Evolutionary conservation across 2,113 vertebrate species (phyloP).

Genomic region (Bubo bubo): DNA sequence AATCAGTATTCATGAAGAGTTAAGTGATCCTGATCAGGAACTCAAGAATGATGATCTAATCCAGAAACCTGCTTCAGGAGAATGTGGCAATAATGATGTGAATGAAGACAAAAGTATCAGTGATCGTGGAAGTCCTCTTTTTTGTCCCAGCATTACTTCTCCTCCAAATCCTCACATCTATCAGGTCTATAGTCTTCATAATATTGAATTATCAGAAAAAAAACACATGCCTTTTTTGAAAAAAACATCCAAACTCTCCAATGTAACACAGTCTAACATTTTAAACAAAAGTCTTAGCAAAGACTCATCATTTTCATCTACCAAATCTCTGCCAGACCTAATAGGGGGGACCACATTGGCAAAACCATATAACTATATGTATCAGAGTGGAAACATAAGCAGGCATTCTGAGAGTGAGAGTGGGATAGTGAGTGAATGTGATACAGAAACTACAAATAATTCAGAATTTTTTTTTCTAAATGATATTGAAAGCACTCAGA

Average conservation of each 20-base stretch:
- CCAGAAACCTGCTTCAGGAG: constrained; percentile 50
- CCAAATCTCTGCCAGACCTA: constrained; percentile 90
- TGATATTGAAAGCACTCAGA: constrained; percentile 68
- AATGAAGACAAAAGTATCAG: constrained; percentile 57
- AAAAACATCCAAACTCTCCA: constrained; percentile 57
- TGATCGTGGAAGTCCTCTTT: constrained; percentile 31
- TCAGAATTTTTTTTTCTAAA: constrained; percentile 80
- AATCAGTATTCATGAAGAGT: constrained; percentile 82
- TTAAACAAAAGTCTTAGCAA: constrained; percentile 87
- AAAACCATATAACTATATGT: constrained; percentile 56
- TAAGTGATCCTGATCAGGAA: constrained; percentile 74
- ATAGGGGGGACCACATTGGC: constrained; percentile 70
- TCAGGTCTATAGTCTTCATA: constrained; percentile 91
- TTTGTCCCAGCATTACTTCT: constrained; percentile 41
- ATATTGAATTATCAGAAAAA: constrained; percentile 81
- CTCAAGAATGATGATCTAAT: constrained; percentile 50
- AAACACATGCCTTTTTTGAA: constrained; percentile 73
- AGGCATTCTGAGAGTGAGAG: constrained; percentile 90
- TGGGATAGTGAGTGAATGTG: constrained; percentile 90
- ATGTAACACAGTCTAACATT: constrained; percentile 65
- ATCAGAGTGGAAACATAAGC: constrained; percentile 74
- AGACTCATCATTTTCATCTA: constrained; percentile 91
- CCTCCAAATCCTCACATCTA: constrained; percentile 78
- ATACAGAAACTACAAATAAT: constrained; percentile 82
- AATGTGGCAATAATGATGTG: constrained; percentile 13